Percentiles rank a stretch among this genome's conserved stretches.
These are phyloP conservation scores for Gymnopithys bicolor DNA, from an alignment of 2,797 vertebrate species.

Conservation along the genomic window DNA sequence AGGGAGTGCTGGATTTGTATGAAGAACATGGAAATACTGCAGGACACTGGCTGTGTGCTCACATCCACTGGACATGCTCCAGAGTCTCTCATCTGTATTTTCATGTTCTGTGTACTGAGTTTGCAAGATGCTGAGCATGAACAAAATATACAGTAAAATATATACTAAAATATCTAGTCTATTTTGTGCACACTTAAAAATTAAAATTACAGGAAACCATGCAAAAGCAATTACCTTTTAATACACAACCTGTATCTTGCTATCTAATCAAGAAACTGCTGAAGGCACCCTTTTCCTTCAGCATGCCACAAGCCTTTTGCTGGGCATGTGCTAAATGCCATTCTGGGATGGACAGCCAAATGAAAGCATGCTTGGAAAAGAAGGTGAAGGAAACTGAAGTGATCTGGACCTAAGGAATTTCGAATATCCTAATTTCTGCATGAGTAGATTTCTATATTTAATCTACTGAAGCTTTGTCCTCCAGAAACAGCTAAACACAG, in stretches of 20 bases:
- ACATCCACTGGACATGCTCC: neutral
- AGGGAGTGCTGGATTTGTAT: neutral
- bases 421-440: neutral
- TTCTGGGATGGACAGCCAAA: neutral
- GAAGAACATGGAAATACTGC: neutral
- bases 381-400: neutral
- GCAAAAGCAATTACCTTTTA: neutral
- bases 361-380: neutral
- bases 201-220: neutral
- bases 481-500: neutral
- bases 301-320: neutral
- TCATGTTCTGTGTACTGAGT: neutral
- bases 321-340: neutral
- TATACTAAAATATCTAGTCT: neutral
- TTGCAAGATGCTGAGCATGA: neutral
- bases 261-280: neutral
- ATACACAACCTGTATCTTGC: rapidly evolving
- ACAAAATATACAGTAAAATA: neutral
- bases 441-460: neutral
- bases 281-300: neutral
- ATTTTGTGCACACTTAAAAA: neutral
- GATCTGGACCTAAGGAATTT: neutral
- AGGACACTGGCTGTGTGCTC: neutral
- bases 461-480: neutral
- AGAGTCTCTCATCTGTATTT: neutral